Evolutionary conservation across 1,140 invertebrate genomes (phyloP).

Genomic region (Andricus grossulariae): DNA sequence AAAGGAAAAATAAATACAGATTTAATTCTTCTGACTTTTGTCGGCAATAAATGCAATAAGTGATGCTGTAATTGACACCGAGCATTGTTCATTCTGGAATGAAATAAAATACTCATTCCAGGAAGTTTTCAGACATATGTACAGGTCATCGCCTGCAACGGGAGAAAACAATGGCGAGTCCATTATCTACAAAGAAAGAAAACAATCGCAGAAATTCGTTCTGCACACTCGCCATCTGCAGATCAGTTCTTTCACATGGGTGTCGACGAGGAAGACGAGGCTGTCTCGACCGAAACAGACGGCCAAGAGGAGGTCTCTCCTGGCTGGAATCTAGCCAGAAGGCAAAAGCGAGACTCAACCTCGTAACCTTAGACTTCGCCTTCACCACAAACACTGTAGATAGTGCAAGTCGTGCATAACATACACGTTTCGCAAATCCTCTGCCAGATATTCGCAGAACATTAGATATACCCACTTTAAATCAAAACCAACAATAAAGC

Average conservation of each 20-base stretch:
- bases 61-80: too few species aligned
- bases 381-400: constrained; percentile 7
- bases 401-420: constrained; percentile 39
- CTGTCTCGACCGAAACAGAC: constrained; percentile 43
- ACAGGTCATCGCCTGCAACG: not conserved
- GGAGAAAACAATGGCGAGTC: not conserved
- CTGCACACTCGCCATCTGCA: not conserved
- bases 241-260: constrained; percentile 36
- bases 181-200: constrained; percentile 16
- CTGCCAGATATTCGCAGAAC: constrained; percentile 49
- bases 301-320: constrained; percentile 42
- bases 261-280: constrained; percentile 48
- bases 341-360: constrained; percentile 35
- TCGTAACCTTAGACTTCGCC: constrained; percentile 48
- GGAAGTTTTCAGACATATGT: not conserved
- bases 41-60: too few species aligned
- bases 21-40: too few species aligned
- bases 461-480: constrained; percentile 51
- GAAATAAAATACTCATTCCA: not conserved
- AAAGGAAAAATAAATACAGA: too few species aligned
- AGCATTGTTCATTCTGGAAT: not conserved
- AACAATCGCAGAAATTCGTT: constrained; percentile 4
- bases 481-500: constrained; percentile 57
- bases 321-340: constrained; percentile 47
- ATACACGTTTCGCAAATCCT: constrained; percentile 46